phyloP scores from a whole-genome alignment of 2,113 vertebrate genomes.

The Sinocyclocheilus grahami region DNA sequence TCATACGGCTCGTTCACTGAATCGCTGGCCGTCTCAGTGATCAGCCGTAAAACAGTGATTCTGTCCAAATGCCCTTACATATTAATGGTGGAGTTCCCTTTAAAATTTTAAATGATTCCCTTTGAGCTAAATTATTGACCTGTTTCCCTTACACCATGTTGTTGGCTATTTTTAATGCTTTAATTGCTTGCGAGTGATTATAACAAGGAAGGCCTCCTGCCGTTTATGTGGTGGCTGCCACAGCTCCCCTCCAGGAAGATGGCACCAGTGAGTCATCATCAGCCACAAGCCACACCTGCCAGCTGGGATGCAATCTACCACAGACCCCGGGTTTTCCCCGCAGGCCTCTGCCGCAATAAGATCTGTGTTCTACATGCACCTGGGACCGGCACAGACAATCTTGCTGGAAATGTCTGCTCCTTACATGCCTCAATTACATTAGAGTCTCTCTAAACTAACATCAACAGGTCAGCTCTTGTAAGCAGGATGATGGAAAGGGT shows the following conservation, averaged over 20 bases:
- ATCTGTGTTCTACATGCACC: constrained; percentile 51
- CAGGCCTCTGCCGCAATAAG: constrained; percentile 6
- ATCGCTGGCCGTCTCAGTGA: too few relatives aligned
- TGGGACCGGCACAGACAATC: constrained; percentile 56
- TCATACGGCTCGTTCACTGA: too few relatives aligned
- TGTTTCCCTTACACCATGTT: background rate
- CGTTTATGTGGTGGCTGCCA: constrained; percentile 26
- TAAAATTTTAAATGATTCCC: too few relatives aligned
- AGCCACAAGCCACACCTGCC: constrained; percentile 72
- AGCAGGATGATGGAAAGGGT: constrained; percentile 20
- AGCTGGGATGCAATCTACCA: constrained; percentile 67
- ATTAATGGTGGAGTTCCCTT: too few relatives aligned
- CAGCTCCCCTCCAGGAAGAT: constrained; percentile 47
- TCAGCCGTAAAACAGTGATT: too few relatives aligned
- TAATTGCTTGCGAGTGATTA: constrained; percentile 12
- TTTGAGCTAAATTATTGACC: too few relatives aligned
- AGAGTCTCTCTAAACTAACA: constrained; percentile 5
- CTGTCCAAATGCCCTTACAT: too few relatives aligned
- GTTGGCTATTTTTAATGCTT: background rate
- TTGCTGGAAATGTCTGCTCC: background rate
- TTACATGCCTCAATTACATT: background rate
- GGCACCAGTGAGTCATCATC: constrained; percentile 57
- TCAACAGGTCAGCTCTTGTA: constrained; percentile 17
- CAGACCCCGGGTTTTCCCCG: constrained; percentile 43
- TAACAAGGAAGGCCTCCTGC: background rate